These are phyloP conservation scores for Cebus imitator DNA, from an alignment of 2,113 vertebrate genomes.

Conservation along the genomic window DNA sequence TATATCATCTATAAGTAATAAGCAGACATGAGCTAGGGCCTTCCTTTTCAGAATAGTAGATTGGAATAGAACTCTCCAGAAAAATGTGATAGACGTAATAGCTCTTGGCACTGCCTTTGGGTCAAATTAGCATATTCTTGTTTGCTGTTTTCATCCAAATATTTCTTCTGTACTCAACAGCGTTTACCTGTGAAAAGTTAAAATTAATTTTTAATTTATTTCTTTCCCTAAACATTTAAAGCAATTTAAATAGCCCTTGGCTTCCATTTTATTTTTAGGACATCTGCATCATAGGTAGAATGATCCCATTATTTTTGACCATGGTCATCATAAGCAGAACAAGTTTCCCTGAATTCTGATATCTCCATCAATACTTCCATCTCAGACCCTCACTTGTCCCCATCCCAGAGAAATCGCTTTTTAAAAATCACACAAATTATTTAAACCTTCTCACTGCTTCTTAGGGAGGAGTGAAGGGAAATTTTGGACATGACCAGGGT, in stretches of 20 bases:
- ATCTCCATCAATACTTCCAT: constrained; percentile 2
- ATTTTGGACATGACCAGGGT: constrained; percentile 10
- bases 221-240: not conserved
- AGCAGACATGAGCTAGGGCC: not conserved
- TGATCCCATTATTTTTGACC: not conserved
- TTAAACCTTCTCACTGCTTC: constrained; percentile 51
- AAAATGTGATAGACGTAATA: not conserved
- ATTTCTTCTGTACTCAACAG: constrained; percentile 9
- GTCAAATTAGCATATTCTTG: not conserved
- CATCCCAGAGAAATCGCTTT: constrained; percentile 27
- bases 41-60: not conserved
- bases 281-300: not conserved
- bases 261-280: constrained; percentile 34
- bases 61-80: not conserved
- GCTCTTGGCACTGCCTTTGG: not conserved
- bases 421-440: constrained; percentile 52
- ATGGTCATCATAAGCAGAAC: not conserved
- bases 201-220: not conserved
- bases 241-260: not conserved
- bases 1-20: not conserved
- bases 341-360: not conserved
- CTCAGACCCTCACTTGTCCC: constrained; percentile 14
- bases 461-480: constrained; percentile 15
- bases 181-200: not conserved
- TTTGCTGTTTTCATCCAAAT: not conserved